phyloP scores from a whole-genome alignment of 2,113 vertebrate species.

The Ariopsis seemanni region DNA sequence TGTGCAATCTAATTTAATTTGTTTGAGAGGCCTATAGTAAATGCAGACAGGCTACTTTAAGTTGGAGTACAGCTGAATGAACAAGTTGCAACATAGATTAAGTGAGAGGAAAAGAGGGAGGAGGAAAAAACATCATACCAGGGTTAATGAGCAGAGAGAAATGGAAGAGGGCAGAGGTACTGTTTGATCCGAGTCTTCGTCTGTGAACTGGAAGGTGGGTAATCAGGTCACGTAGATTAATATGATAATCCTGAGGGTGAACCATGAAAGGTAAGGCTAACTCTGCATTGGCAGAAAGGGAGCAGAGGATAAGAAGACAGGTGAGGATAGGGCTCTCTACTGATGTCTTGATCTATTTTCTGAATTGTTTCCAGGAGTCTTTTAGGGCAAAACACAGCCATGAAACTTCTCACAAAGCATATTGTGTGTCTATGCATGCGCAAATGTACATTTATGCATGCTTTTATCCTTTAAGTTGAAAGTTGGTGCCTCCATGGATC shows the following conservation, averaged over 20 bases:
- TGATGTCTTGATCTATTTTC: constrained; percentile 34
- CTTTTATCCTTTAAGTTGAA: neutral
- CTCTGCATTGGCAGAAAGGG: constrained; percentile 34
- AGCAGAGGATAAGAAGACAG: constrained; percentile 22
- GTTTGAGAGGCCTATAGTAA: constrained; percentile 55
- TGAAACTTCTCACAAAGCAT: neutral
- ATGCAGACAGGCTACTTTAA: constrained; percentile 43
- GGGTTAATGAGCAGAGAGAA: constrained; percentile 51
- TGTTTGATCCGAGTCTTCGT: constrained; percentile 37
- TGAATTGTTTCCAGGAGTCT: constrained; percentile 15
- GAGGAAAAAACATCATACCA: constrained; percentile 30
- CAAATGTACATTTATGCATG: neutral
- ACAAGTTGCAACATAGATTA: constrained; percentile 27
- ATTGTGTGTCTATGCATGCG: neutral
- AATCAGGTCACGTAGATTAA: constrained; percentile 54
- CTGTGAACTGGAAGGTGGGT: constrained; percentile 36
- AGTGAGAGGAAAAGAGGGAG: constrained; percentile 15
- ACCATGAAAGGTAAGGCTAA: constrained; percentile 51
- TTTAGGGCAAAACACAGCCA: constrained; percentile 8
- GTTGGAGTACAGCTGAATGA: constrained; percentile 1
- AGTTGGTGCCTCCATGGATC: too few species aligned
- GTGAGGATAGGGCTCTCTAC: constrained; percentile 10
- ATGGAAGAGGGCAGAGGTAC: constrained; percentile 45
- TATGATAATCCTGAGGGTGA: constrained; percentile 49
- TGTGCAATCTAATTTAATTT: constrained; percentile 57